Evolutionary conservation across 2,888 invertebrate species (phyloP).

Genomic region (Mythimna loreyi): DNA sequence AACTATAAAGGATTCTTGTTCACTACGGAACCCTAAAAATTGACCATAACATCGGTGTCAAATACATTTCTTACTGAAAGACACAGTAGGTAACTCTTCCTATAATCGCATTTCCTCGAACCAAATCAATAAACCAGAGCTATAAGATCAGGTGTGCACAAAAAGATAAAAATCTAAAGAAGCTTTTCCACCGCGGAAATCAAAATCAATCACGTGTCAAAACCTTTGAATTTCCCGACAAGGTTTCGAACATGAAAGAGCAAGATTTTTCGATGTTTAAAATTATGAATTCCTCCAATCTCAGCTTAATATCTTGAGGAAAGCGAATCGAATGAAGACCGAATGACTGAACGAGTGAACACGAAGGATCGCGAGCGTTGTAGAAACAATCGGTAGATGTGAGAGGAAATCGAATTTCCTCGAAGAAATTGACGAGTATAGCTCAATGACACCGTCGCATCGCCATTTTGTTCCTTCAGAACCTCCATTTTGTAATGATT

Average conservation of each 20-base stretch:
- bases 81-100: not conserved
- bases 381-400: conserved; percentile 64
- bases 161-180: conserved; percentile 3
- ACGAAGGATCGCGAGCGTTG: conserved; percentile 48
- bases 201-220: conserved; percentile 15
- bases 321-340: conserved; percentile 58
- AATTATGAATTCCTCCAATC: conserved; percentile 55
- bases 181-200: not conserved
- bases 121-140: not conserved
- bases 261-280: conserved; percentile 24
- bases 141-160: not conserved
- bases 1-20: no score
- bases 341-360: conserved; percentile 61
- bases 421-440: conserved; percentile 63
- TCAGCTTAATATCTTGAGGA: conserved; percentile 43
- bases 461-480: conserved; percentile 48
- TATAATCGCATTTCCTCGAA: not conserved
- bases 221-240: conserved; percentile 10
- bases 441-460: conserved; percentile 54
- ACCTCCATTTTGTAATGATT: conserved; percentile 48
- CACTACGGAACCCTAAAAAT: no score
- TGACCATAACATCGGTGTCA: not conserved
- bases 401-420: conserved; percentile 67
- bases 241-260: conserved; percentile 1
- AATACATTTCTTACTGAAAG: not conserved